Conservation (phyloP, 2,888 invertebrate species). For the Drosophila paracracens region DNA sequence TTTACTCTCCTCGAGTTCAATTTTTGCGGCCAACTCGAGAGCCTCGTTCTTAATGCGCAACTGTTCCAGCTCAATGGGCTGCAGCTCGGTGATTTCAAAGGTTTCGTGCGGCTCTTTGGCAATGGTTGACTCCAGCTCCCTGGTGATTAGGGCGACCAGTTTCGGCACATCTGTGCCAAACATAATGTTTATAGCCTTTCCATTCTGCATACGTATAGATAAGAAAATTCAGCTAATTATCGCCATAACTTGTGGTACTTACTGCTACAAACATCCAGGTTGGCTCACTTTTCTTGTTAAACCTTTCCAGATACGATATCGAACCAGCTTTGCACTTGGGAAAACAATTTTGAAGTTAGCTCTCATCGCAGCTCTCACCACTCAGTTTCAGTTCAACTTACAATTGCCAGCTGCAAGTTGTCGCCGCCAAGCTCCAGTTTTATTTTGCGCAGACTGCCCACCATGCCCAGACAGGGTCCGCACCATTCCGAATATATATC, state of each 20-base stretch:
- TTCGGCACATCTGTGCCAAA: constrained; percentile 94
- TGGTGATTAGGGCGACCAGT: constrained; percentile 89
- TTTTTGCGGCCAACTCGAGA: constrained; percentile 68
- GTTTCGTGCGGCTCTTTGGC: constrained; percentile 73
- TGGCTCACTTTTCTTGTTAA: constrained; percentile 94
- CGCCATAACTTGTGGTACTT: constrained; percentile 76
- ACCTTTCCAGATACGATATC: constrained; percentile 90
- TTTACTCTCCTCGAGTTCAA: constrained; percentile 78
- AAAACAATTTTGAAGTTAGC: constrained; percentile 4
- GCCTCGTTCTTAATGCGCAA: constrained; percentile 68
- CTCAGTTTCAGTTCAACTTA: constrained; percentile 52
- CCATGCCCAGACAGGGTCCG: constrained; percentile 95
- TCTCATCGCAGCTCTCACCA: background rate
- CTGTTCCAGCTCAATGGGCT: constrained; percentile 86
- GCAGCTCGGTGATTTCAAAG: constrained; percentile 85
- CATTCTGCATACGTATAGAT: constrained; percentile 86
- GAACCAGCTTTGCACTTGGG: constrained; percentile 89
- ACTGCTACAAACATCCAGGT: constrained; percentile 96
- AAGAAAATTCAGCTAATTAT: background rate
- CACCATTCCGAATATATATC: constrained; percentile 97
- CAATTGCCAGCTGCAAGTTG: constrained; percentile 90
- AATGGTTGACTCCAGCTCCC: constrained; percentile 88
- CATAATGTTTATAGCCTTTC: constrained; percentile 91
- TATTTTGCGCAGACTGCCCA: constrained; percentile 93
- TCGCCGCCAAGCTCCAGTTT: constrained; percentile 96